phyloP scores from a whole-genome alignment of 2,113 vertebrate genomes.

The Hemichromis elongatus region DNA sequence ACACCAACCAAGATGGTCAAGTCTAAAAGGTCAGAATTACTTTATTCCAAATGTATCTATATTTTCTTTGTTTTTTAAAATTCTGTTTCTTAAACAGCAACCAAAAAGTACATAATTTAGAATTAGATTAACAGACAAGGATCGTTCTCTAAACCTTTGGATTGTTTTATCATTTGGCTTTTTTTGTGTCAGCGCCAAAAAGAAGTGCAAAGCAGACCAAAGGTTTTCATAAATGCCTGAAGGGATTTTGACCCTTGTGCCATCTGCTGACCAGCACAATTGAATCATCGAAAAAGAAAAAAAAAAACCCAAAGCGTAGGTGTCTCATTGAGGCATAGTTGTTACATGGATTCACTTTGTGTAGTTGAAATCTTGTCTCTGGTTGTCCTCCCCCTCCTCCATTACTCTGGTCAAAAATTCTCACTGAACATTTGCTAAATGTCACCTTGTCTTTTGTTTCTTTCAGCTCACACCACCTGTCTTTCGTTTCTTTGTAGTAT shows the following conservation, averaged over 20 bases:
- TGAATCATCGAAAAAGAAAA: background rate
- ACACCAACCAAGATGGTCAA: background rate
- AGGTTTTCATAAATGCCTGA: background rate
- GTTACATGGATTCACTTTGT: background rate
- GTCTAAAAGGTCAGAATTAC: background rate
- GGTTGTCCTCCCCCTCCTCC: background rate
- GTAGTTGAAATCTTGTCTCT: background rate
- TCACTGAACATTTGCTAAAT: background rate
- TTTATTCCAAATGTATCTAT: background rate
- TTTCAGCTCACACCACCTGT: background rate
- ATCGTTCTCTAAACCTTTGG: background rate
- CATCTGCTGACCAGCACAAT: background rate
- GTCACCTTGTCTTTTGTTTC: background rate
- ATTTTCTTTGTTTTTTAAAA: background rate
- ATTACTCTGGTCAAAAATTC: background rate
- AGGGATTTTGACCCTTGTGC: background rate
- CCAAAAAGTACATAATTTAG: background rate
- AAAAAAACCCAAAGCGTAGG: background rate
- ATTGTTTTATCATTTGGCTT: rapidly evolving
- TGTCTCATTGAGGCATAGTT: background rate
- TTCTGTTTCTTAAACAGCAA: background rate
- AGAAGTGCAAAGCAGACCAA: background rate
- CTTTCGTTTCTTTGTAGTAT: background rate
- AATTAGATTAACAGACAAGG: background rate
- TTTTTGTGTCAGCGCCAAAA: background rate